Evolutionary conservation across 2,113 vertebrate genomes (phyloP).

Genomic region (Muntiacus muntjak): DNA sequence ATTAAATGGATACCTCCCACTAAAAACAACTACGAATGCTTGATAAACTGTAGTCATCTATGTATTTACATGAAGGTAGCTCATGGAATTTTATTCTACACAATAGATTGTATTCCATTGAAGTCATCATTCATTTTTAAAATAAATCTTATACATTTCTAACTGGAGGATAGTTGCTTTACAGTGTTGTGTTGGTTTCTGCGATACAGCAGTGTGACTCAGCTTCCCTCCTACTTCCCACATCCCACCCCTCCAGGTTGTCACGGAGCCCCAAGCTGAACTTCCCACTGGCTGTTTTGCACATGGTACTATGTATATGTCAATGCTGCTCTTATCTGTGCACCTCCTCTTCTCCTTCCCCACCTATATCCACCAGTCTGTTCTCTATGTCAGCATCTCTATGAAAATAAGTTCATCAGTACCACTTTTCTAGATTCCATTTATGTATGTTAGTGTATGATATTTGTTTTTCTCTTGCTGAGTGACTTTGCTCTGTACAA

Average conservation of each 20-base stretch:
- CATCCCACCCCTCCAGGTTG: background rate
- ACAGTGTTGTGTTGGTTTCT: background rate
- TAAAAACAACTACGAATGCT: background rate
- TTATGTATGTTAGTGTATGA: background rate
- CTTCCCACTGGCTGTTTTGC: background rate
- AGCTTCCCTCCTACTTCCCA: background rate
- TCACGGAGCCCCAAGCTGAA: background rate
- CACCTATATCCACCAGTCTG: background rate
- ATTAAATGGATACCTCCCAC: background rate
- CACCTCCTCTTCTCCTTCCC: background rate
- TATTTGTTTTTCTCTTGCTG: background rate
- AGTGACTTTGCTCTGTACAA: background rate
- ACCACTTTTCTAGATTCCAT: background rate
- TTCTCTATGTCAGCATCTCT: background rate
- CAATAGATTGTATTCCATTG: background rate
- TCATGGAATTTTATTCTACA: background rate
- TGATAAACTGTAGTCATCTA: background rate
- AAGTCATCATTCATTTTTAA: background rate
- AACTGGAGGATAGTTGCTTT: background rate
- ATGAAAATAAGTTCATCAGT: background rate
- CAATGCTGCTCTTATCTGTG: background rate
- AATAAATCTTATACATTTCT: background rate
- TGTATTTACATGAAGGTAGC: background rate
- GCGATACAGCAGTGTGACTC: accelerated
- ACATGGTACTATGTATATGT: background rate